These are phyloP conservation scores for Taeniopygia guttata DNA, from an alignment of 2,797 vertebrate genomes.

Conservation along the genomic window DNA sequence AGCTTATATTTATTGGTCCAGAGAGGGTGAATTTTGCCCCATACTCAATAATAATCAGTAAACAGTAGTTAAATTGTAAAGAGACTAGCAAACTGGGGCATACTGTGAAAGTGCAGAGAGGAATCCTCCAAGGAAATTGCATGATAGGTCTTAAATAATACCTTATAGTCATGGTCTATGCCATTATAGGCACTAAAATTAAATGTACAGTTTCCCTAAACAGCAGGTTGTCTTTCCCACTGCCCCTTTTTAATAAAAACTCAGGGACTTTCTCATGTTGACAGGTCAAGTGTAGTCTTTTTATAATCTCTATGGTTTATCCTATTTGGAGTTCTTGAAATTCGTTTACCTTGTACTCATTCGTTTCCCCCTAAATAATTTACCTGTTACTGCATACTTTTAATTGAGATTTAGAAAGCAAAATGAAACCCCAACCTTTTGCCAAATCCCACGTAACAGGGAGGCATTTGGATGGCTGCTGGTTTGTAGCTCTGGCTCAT, in stretches of 20 bases:
- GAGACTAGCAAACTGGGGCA: slow-evolving; percentile 13
- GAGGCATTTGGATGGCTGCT: background rate
- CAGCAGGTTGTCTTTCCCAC: slow-evolving; percentile 22
- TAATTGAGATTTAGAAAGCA: background rate
- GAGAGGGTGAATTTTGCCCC: slow-evolving; percentile 24
- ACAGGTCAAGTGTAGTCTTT: slow-evolving; percentile 13
- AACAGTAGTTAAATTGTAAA: slow-evolving; percentile 39
- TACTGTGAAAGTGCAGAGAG: slow-evolving; percentile 28
- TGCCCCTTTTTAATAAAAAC: slow-evolving; percentile 43
- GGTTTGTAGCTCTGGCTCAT: background rate
- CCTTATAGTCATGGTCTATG: slow-evolving; percentile 19
- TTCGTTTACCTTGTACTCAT: background rate
- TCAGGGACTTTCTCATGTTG: slow-evolving; percentile 15
- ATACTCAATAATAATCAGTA: slow-evolving; percentile 41
- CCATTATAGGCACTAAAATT: slow-evolving; percentile 29
- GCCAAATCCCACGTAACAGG: background rate
- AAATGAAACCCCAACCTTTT: background rate
- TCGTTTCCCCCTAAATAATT: background rate
- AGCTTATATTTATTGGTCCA: background rate
- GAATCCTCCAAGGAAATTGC: slow-evolving; percentile 24
- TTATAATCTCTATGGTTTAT: background rate
- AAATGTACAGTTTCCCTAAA: slow-evolving; percentile 39
- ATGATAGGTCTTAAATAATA: slow-evolving; percentile 35
- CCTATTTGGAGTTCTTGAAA: background rate
- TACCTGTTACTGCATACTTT: background rate